Evolutionary conservation across 2,113 vertebrate genomes (phyloP).

Genomic region (Myotis yumanensis): DNA sequence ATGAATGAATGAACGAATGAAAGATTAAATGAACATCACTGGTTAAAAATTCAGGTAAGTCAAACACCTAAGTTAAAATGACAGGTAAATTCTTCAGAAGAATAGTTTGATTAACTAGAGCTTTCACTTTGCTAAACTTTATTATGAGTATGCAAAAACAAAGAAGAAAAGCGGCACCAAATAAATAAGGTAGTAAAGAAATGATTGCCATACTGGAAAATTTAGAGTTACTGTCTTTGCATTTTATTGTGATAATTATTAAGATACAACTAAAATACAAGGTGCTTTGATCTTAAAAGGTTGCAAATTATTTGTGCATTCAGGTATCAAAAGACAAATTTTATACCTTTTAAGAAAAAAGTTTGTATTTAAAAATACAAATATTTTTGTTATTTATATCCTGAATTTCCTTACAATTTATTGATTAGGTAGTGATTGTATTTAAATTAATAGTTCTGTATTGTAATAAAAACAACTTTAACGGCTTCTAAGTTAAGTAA

Average conservation of each 20-base stretch:
- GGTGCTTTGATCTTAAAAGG: background rate
- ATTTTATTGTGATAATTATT: background rate
- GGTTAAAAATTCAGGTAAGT: background rate
- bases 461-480: constrained; percentile 54
- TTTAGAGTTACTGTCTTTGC: background rate
- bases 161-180: background rate
- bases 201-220: background rate
- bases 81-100: constrained; percentile 13
- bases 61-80: constrained; percentile 23
- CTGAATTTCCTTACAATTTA: constrained; percentile 17
- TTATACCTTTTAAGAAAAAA: constrained; percentile 13
- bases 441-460: constrained; percentile 75
- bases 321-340: background rate
- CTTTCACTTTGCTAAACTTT: background rate
- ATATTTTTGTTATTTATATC: constrained; percentile 27
- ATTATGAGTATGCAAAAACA: background rate
- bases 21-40: background rate
- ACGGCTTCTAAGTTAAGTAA: constrained; percentile 1
- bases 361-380: constrained; percentile 21
- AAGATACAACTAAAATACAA: constrained; percentile 2
- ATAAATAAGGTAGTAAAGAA: background rate
- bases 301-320: background rate
- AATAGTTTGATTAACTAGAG: background rate
- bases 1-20: background rate
- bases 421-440: background rate